A percentile compares a stretch with the other conserved stretches of the same genome.
Conservation (phyloP, 1,140 invertebrate genomes). For the Wiebesia pumilae region DNA sequence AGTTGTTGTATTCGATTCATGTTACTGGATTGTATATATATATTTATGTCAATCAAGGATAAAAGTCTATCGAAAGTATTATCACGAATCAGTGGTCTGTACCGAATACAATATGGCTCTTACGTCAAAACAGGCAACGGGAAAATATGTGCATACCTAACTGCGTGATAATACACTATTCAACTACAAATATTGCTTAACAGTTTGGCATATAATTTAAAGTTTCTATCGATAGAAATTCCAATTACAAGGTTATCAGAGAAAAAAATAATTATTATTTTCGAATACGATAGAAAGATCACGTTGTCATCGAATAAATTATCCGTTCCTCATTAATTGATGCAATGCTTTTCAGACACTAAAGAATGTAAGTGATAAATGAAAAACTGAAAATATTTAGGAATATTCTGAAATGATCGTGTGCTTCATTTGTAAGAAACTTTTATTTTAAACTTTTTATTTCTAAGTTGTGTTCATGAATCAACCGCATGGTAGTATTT, state of each 20-base stretch:
- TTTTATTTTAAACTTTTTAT: neutral
- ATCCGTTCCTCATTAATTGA: neutral
- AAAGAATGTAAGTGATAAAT: neutral
- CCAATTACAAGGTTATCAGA: neutral
- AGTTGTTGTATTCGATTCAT: conserved; percentile 45
- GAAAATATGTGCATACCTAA: neutral
- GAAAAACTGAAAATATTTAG: neutral
- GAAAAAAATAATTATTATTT: neutral
- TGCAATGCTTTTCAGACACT: neutral
- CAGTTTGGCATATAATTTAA: neutral
- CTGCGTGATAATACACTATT: neutral
- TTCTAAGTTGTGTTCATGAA: neutral
- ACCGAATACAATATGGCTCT: conserved; percentile 32
- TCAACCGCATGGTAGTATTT: neutral
- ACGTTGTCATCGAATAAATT: neutral
- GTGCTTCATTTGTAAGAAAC: neutral
- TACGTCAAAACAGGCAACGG: conserved; percentile 24
- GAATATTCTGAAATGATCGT: neutral
- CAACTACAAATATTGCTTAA: conserved; percentile 7
- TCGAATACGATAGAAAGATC: neutral
- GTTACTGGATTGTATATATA: conserved; percentile 42
- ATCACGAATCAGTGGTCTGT: conserved; percentile 29
- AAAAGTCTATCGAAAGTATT: conserved; percentile 45
- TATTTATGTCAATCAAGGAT: conserved; percentile 42
- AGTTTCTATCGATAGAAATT: neutral